A percentile compares a stretch with the other conserved stretches of the same genome.
Conservation (phyloP, 2,888 invertebrate species). For the Marasmarcha lunaedactyla region DNA sequence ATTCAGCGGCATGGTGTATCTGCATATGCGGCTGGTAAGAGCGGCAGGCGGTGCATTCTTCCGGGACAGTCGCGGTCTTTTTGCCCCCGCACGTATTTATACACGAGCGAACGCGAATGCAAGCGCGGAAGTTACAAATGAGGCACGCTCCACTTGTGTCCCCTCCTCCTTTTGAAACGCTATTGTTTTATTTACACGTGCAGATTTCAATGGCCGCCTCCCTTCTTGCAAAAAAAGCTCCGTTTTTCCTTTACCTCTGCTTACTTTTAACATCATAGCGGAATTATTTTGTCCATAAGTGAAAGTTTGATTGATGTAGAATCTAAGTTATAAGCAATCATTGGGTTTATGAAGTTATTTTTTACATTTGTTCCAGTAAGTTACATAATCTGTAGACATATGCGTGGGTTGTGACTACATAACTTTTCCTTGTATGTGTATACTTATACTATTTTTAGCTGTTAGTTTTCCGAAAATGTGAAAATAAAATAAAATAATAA, state of each 20-base stretch:
- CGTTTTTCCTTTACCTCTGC: background rate
- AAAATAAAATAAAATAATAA: too few species aligned
- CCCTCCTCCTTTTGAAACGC: constrained; percentile 27
- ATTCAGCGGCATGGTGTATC: background rate
- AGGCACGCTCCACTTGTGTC: constrained; percentile 47
- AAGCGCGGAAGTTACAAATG: constrained; percentile 36
- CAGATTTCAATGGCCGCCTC: constrained; percentile 3
- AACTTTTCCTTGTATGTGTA: too few species aligned
- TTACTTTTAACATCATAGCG: too few species aligned
- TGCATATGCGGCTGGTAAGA: constrained; percentile 9
- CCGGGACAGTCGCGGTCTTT: constrained; percentile 43
- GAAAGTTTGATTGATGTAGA: background rate
- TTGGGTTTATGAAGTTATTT: background rate
- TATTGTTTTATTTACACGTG: constrained; percentile 22
- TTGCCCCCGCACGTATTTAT: constrained; percentile 43
- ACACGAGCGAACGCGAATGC: constrained; percentile 17
- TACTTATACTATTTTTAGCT: too few species aligned
- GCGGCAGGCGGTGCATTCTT: constrained; percentile 30
- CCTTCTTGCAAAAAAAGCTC: background rate
- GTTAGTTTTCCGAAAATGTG: too few species aligned
- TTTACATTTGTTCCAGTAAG: background rate
- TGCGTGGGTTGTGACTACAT: too few species aligned
- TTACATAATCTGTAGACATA: background rate
- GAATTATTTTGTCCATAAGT: background rate
- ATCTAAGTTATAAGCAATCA: background rate